Evolutionary conservation across 1,140 invertebrate genomes (phyloP), one percentile per base, ranked within the genome.

Genomic region (Gerris buenoi): DNA sequence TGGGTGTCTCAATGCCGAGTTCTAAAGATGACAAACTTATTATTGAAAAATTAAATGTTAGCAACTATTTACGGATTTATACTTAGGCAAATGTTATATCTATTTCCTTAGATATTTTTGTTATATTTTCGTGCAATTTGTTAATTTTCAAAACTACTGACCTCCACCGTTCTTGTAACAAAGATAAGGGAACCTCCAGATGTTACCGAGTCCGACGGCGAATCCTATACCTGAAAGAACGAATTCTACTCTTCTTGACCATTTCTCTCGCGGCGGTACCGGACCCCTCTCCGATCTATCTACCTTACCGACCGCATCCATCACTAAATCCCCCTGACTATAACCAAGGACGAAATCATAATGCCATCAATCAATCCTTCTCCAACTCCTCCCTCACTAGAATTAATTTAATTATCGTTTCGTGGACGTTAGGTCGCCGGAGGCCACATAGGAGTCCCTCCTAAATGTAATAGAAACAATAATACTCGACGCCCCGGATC

Each of bases 121-220:
- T 56, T 56, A 56, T 13, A 10, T 56, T 56, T 13, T 13, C 46
- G 46, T n/a, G 10, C 10, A 61, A 64, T 56, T 29, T 29, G 1
- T 56, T n/a, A n/a, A n/a, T n/a, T n/a, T n/a, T n/a, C n/a, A n/a
- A n/a, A n/a, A n/a, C n/a, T n/a, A 46, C 74, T 71, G 72, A 79
- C 80, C 81, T 72, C 82, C 82, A 25, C 81, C 82, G 74, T 83
- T 82, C 66, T 75, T 78, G 73, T 81, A 82, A 25, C 78, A 79
- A 13, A 82, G 72, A 69, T 81, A 82, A 14, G 82, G 82, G 74
- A 84, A 84, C 67, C 82, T 73, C 82, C 82, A 84, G 1, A 83
- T 78, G 70, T 82, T 82, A 3, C 81, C 81, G 2, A 83, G 72
- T 1, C 79, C 79, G 18, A 79, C 77, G 23, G 77, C 74, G 67